Base-by-base conservation (phyloP, 2,797 vertebrate genomes). In the Momotus momota region DNA sequence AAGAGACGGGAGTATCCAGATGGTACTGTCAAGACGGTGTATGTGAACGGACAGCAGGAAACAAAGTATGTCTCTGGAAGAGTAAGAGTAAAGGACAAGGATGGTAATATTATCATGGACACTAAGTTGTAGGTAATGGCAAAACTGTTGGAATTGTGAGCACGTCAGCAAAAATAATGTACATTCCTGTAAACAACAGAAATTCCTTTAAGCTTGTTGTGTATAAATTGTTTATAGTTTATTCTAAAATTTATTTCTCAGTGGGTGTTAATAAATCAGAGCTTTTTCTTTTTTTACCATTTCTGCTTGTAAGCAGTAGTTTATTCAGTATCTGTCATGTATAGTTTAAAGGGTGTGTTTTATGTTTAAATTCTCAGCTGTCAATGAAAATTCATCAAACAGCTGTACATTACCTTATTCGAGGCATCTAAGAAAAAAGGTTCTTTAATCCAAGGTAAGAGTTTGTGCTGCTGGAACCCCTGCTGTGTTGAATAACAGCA, bases 1-100 rank as follows among this genome's bases (percentile, higher is more conserved):
- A 99, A 99, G 97, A 98, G 98, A 84, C 97, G 99, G 8, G 99
- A 99, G 93, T 99, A 99, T 88, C 99, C 99, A 1, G 99, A 99
- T 21, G 99, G 99, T 25, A 99, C 99, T 0, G 98, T 99, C 80
- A 99, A 99, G 97, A 99, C 99, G 0, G 98, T 99, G 26, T 99
- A 99, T 62, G 16, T 83, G 1, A 98, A 99, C 5, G 99, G 99
- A 22, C 98, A 98, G 38, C 99, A 99, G 93, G 99, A 99, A 92
- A 99, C 99, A 1, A 98, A 98, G 52, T 99, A 99, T 26, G 97
- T 98, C 13, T 99, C 98, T 4, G 99, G 99, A 22, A 98, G 99
- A 20, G 25, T 99, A 49, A 95, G 99, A 88, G 62, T 99, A 73
- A 99, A 99, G 97, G 99, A 99, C 94, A 98, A 98, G 70, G 98